Percentiles rank a stretch among this genome's conserved stretches.
These are phyloP conservation scores for Lagenorhynchus albirostris DNA, from an alignment of 2,113 vertebrate genomes.

Conservation along the genomic window DNA sequence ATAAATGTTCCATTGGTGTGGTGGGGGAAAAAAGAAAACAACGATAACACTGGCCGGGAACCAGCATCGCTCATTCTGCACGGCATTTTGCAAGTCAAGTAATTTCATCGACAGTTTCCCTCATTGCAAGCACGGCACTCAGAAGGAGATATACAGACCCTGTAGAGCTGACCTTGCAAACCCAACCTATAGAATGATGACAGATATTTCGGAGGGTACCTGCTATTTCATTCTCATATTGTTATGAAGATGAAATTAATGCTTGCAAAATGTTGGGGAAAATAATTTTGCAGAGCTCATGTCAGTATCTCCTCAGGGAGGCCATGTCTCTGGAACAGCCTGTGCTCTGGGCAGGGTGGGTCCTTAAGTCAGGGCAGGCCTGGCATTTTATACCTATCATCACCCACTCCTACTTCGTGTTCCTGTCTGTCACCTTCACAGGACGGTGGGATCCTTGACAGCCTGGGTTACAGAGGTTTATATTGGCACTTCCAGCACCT, in stretches of 20 bases:
- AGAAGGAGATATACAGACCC: neutral
- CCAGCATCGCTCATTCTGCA: neutral
- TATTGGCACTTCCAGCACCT: neutral
- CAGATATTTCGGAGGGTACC: neutral
- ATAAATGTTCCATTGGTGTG: neutral
- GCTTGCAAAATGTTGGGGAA: neutral
- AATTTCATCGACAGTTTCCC: neutral
- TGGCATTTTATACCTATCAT: neutral
- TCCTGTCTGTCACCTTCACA: neutral
- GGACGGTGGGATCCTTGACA: neutral
- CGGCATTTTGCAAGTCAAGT: neutral
- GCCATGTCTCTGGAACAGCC: neutral
- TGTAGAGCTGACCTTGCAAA: neutral
- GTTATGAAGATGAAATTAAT: neutral
- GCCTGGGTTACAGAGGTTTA: neutral
- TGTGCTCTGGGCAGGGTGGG: too few relatives aligned
- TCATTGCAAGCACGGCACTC: neutral
- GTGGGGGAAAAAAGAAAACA: neutral
- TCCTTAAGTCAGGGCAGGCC: neutral
- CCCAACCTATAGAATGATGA: neutral
- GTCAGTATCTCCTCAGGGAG: neutral
- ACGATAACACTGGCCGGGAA: neutral
- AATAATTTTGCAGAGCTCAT: neutral
- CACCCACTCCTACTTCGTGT: neutral
- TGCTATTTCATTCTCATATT: neutral